phyloP scores from a whole-genome alignment of 2,888 invertebrate genomes.

The Phoenoteleia sp. region DNA sequence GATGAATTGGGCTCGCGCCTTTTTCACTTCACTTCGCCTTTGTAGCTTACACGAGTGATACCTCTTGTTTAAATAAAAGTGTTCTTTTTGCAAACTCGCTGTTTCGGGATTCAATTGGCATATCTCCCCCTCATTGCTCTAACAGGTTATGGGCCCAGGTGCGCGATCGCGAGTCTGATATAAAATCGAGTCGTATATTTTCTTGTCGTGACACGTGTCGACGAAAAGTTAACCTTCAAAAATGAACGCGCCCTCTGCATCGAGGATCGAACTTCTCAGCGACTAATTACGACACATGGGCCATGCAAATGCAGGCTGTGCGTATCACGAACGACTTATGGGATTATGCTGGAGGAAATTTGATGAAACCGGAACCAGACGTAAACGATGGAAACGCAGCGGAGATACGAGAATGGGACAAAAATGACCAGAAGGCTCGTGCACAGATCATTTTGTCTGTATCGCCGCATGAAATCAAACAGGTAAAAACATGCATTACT shows the following conservation, averaged over 20 bases:
- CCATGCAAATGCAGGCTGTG: neutral
- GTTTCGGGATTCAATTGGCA: neutral
- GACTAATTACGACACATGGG: neutral
- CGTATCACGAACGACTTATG: neutral
- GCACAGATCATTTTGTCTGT: neutral
- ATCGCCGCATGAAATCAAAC: neutral
- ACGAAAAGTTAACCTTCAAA: neutral
- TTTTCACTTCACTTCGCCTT: neutral
- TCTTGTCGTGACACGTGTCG: neutral
- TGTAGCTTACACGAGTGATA: neutral
- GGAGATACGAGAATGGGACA: neutral
- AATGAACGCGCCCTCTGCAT: neutral
- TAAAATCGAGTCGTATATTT: neutral
- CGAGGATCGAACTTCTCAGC: neutral
- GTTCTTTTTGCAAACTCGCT: neutral
- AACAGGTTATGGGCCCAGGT: neutral
- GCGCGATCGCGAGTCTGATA: neutral
- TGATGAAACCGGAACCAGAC: neutral
- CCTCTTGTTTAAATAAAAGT: neutral
- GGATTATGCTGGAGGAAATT: neutral
- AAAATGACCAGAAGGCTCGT: neutral
- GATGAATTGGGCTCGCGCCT: too few relatives aligned
- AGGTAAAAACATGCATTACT: neutral
- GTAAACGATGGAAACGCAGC: neutral
- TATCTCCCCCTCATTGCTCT: neutral